Conservation (phyloP, 2,888 invertebrate species). For the Harpalus rubripes region DNA sequence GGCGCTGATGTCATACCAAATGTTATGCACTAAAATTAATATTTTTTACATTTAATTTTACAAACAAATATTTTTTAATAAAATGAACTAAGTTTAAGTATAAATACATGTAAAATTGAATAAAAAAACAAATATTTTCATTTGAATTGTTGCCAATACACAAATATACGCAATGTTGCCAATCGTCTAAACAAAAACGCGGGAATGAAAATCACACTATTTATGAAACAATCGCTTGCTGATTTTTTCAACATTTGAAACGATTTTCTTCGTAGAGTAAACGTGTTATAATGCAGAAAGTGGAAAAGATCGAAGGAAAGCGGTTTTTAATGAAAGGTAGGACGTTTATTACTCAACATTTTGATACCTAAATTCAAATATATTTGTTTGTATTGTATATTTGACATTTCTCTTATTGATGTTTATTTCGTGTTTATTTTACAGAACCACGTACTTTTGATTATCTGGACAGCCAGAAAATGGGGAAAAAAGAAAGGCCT, state of each 20-base stretch:
- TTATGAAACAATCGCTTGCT: constrained; percentile 25
- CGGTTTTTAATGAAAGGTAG: constrained; percentile 47
- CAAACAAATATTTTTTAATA: too few relatives aligned
- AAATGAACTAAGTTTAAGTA: too few relatives aligned
- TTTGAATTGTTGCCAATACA: background rate
- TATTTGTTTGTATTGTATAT: too few relatives aligned
- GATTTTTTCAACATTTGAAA: constrained; percentile 36
- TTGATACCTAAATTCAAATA: background rate
- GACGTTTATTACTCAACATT: background rate
- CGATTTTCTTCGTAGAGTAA: constrained; percentile 3
- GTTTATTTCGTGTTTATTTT: too few relatives aligned
- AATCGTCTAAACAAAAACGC: background rate
- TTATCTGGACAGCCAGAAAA: constrained; percentile 38
- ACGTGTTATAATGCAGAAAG: constrained; percentile 50
- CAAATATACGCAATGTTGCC: background rate
- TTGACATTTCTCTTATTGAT: too few relatives aligned
- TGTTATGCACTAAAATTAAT: too few relatives aligned
- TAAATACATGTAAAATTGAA: too few relatives aligned
- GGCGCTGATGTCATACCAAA: too few relatives aligned
- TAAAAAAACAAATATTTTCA: background rate
- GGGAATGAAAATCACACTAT: constrained; percentile 12
- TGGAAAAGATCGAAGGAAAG: constrained; percentile 57
- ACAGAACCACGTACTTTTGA: constrained; percentile 17
- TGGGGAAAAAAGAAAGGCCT: constrained; percentile 77
- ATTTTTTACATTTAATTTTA: too few relatives aligned